Conservation (phyloP, 2,888 invertebrate species). For the Orchesella flavescens region DNA sequence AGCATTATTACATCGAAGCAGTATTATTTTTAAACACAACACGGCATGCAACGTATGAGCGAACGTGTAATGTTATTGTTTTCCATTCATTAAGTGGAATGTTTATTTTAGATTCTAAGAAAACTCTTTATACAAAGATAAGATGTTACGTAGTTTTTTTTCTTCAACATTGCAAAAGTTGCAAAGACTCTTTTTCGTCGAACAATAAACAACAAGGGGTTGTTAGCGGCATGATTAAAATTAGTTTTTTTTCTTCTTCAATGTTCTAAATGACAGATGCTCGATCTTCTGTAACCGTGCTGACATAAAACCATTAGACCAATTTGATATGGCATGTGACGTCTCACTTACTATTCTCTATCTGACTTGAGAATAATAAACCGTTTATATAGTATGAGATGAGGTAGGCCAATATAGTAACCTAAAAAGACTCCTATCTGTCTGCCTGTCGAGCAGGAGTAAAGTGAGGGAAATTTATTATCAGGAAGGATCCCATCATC, state of each 20-base stretch:
- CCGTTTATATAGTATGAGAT: constrained; percentile 27
- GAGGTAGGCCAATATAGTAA: constrained; percentile 12
- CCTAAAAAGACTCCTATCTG: not conserved
- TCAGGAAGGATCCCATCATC: constrained; percentile 54
- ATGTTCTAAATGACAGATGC: constrained; percentile 1
- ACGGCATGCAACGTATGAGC: too few species aligned
- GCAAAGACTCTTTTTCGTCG: too few species aligned
- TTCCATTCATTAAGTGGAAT: too few species aligned
- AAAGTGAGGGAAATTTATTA: constrained; percentile 51
- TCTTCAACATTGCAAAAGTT: too few species aligned
- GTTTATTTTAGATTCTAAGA: too few species aligned
- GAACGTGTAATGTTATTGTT: too few species aligned
- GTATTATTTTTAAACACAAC: too few species aligned
- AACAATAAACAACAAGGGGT: not conserved
- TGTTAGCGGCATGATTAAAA: constrained; percentile 8
- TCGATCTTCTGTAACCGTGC: not conserved
- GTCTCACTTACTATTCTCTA: constrained; percentile 24
- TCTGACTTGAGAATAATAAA: constrained; percentile 54
- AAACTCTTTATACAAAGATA: too few species aligned
- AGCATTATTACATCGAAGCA: too few species aligned
- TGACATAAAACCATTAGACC: constrained; percentile 24
- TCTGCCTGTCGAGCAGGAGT: constrained; percentile 2
- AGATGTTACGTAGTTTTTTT: too few species aligned
- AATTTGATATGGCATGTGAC: constrained; percentile 53
- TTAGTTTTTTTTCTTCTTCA: constrained; percentile 3